Percentiles rank a stretch among this genome's conserved stretches.
These are phyloP conservation scores for Theodoxus fluviatilis DNA, from an alignment of 2,888 invertebrate species.

Conservation along the genomic window DNA sequence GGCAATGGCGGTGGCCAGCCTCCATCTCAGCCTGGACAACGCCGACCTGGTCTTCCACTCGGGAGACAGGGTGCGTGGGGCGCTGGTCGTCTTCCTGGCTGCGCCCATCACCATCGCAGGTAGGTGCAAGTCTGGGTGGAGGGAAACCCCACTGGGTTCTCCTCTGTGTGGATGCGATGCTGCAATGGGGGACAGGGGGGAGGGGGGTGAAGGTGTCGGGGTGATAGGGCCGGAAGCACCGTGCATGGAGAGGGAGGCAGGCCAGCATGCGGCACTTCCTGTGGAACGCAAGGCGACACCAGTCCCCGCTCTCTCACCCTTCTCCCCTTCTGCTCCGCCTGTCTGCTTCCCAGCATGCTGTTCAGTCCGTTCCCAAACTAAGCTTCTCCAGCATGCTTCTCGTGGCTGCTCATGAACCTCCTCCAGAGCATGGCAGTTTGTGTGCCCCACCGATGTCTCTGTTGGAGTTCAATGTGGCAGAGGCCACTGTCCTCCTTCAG, in stretches of 20 bases:
- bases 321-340: too few relatives aligned
- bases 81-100: conserved; percentile 51
- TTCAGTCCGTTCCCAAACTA: too few relatives aligned
- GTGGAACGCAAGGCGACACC: too few relatives aligned
- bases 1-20: conserved; percentile 42
- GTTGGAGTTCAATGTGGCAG: too few relatives aligned
- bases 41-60: conserved; percentile 54
- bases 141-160: not conserved
- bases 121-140: conserved; percentile 32
- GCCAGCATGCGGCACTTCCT: too few relatives aligned
- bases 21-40: conserved; percentile 52
- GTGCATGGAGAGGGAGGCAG: not conserved
- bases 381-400: too few relatives aligned
- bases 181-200: not conserved
- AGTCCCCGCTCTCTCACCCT: too few relatives aligned
- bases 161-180: not conserved
- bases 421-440: too few relatives aligned
- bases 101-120: conserved; percentile 56
- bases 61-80: conserved; percentile 55
- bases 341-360: too few relatives aligned
- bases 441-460: too few relatives aligned
- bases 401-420: too few relatives aligned
- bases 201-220: not conserved
- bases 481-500: too few relatives aligned
- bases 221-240: not conserved